These are phyloP conservation scores for Serrognathus titanus DNA, from an alignment of 2,888 invertebrate genomes.

Conservation along the genomic window DNA sequence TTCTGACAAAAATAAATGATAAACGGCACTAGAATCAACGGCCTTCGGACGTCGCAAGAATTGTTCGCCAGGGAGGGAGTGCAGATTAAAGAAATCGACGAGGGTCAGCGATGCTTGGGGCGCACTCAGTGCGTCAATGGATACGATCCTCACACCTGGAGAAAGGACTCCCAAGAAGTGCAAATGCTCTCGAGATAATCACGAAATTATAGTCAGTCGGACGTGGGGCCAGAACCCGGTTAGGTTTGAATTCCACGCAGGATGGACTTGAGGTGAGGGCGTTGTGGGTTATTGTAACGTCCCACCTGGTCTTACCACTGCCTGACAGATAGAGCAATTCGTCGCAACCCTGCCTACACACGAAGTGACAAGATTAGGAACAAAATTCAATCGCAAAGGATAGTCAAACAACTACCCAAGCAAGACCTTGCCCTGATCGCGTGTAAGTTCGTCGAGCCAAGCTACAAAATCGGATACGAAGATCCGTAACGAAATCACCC, in stretches of 20 bases:
- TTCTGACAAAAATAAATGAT: slow-evolving; percentile 15
- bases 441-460: slow-evolving; percentile 79
- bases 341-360: slow-evolving; percentile 85
- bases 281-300: slow-evolving; percentile 47
- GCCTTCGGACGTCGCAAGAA: slow-evolving; percentile 16
- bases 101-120: slow-evolving; percentile 80
- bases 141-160: slow-evolving; percentile 81
- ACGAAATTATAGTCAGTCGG: slow-evolving; percentile 68
- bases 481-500: slow-evolving; percentile 90
- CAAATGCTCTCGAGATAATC: slow-evolving; percentile 85
- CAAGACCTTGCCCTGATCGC: slow-evolving; percentile 90
- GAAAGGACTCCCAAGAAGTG: slow-evolving; percentile 91
- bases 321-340: slow-evolving; percentile 77
- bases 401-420: slow-evolving; percentile 87
- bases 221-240: slow-evolving; percentile 44
- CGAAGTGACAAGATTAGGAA: slow-evolving; percentile 60
- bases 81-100: slow-evolving; percentile 80
- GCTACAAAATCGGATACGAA: slow-evolving; percentile 74
- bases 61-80: slow-evolving; percentile 61
- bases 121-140: slow-evolving; percentile 78
- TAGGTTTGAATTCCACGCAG: slow-evolving; percentile 52
- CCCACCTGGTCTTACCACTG: slow-evolving; percentile 45
- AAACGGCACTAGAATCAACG: slow-evolving; percentile 15
- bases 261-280: slow-evolving; percentile 51
- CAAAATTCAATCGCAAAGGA: slow-evolving; percentile 73